Evolutionary conservation across 2,888 invertebrate genomes (phyloP).

Genomic region (Anticlea derivata): DNA sequence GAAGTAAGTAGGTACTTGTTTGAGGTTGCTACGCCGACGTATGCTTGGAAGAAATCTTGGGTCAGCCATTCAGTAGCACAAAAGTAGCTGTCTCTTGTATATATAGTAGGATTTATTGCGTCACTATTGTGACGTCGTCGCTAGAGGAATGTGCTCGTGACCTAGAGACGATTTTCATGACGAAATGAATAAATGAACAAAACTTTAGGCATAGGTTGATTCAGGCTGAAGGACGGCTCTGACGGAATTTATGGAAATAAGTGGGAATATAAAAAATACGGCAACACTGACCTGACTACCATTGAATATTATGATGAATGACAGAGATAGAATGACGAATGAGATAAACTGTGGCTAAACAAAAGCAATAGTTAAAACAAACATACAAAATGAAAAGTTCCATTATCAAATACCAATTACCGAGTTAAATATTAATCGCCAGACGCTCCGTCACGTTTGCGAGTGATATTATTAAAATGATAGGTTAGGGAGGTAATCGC

Average conservation of each 20-base stretch:
- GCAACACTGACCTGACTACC: no score
- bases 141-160: conserved; percentile 2
- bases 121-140: conserved; percentile 9
- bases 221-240: no score
- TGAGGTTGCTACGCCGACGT: neutral
- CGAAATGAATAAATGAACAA: neutral
- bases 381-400: conserved; percentile 1
- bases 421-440: conserved; percentile 24
- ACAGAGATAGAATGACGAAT: neutral
- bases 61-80: neutral
- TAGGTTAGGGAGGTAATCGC: conserved; percentile 33
- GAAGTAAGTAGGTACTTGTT: no score
- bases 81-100: neutral
- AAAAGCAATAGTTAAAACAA: neutral
- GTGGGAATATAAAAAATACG: no score
- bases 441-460: conserved; percentile 21
- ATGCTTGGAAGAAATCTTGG: neutral
- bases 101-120: neutral
- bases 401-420: conserved; percentile 19
- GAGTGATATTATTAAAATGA: conserved; percentile 35
- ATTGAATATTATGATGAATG: no score
- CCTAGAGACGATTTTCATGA: neutral
- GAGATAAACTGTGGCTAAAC: neutral
- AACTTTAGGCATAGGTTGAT: no score
- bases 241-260: no score